A percentile compares a stretch with the other conserved stretches of the same genome.
phyloP scores from a whole-genome alignment of 2,113 vertebrate species.

The Pheucticus melanocephalus region DNA sequence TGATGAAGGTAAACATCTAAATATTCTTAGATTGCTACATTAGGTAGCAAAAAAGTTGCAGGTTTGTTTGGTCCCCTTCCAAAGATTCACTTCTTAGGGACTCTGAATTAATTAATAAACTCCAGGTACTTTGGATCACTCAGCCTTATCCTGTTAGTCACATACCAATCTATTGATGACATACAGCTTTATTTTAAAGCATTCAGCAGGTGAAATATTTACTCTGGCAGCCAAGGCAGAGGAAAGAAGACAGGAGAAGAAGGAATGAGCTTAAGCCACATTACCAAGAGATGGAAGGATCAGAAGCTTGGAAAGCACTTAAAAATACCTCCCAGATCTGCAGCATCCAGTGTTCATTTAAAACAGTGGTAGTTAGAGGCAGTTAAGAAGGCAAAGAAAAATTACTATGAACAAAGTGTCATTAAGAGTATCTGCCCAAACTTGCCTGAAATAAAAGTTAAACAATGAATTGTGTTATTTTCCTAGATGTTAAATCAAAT shows the following conservation, averaged over 20 bases:
- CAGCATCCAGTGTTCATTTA: background rate
- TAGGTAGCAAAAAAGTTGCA: background rate
- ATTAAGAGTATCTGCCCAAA: background rate
- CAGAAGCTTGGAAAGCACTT: background rate
- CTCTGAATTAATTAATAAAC: background rate
- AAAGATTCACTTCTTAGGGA: background rate
- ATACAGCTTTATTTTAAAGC: background rate
- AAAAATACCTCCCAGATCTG: background rate
- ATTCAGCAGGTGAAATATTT: background rate
- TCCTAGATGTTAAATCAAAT: background rate
- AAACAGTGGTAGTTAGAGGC: background rate
- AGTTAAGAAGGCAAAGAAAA: background rate
- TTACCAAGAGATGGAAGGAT: background rate
- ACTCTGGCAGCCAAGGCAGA: background rate
- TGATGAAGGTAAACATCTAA: background rate
- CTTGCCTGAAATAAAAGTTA: conserved; percentile 1
- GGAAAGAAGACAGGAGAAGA: background rate
- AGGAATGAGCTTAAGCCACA: background rate
- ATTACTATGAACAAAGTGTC: background rate
- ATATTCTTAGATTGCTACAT: background rate
- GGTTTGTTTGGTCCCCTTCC: background rate
- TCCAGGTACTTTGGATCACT: background rate
- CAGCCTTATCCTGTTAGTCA: background rate
- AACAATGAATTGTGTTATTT: background rate
- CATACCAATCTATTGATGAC: background rate